Percentiles rank a stretch among this genome's conserved stretches.
phyloP scores from a whole-genome alignment of 2,113 vertebrate genomes.

The Cryptoleucopteryx plumbea region DNA sequence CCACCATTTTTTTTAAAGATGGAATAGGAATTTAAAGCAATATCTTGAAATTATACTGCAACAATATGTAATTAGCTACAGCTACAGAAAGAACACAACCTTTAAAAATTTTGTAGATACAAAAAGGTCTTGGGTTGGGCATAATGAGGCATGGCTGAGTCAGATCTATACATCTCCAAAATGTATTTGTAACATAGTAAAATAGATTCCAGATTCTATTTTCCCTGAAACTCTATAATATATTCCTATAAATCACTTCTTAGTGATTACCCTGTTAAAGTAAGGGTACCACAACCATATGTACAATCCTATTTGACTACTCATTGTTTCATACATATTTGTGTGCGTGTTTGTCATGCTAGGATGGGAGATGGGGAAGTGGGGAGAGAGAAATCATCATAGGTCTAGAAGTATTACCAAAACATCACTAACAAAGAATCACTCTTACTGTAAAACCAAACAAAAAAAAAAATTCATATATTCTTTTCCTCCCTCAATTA shows the following conservation, averaged over 20 bases:
- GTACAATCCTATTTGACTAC: background rate
- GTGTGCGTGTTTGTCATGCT: background rate
- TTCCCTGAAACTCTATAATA: background rate
- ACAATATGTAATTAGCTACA: background rate
- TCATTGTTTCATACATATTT: background rate
- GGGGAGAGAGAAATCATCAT: background rate
- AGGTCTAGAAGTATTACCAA: background rate
- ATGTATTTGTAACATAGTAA: background rate
- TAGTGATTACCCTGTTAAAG: accelerated
- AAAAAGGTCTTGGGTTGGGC: background rate
- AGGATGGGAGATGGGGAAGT: background rate
- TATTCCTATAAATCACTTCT: background rate
- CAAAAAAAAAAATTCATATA: background rate
- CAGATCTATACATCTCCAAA: background rate
- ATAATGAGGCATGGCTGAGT: background rate
- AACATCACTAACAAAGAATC: background rate
- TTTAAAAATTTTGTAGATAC: background rate
- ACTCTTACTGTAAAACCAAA: background rate
- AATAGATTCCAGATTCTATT: background rate
- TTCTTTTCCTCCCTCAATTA: background rate
- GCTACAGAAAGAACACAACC: background rate
- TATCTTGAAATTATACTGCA: background rate
- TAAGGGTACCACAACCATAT: no score
- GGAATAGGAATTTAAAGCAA: background rate
- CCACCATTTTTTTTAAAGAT: background rate